Evolutionary conservation across 2,113 vertebrate species (phyloP).

Genomic region (Charadrius vociferus): DNA sequence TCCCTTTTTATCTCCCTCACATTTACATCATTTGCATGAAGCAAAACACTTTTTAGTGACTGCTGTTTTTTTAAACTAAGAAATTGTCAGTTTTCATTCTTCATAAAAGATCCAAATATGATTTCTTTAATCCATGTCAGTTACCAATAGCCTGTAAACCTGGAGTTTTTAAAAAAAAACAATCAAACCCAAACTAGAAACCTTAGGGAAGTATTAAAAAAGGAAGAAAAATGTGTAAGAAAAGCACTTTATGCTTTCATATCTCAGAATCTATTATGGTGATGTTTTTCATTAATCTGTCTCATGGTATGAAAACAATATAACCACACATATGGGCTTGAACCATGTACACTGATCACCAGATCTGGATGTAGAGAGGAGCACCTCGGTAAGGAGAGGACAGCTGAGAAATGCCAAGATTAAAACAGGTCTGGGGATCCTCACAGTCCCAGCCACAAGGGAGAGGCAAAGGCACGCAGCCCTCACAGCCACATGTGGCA

Average conservation of each 20-base stretch:
- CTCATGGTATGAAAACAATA: background rate
- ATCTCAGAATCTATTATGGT: background rate
- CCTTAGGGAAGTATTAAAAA: background rate
- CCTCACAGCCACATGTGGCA: fast-evolving
- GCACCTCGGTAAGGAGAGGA: background rate
- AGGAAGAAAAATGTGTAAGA: background rate
- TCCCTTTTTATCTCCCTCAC: background rate
- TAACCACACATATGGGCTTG: background rate
- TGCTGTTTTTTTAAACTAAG: background rate
- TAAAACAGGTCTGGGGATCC: background rate
- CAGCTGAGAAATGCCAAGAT: background rate
- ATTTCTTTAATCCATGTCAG: background rate
- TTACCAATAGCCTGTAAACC: background rate
- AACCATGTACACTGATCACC: background rate
- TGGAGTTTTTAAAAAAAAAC: background rate
- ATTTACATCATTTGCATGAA: background rate
- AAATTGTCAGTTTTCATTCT: background rate
- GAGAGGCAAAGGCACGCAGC: fast-evolving
- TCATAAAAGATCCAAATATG: background rate
- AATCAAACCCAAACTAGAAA: background rate
- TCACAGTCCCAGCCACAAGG: background rate
- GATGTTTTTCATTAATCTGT: background rate
- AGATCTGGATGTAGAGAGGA: fast-evolving
- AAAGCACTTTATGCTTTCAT: background rate
- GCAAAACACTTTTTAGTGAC: background rate